Evolutionary conservation across 2,888 invertebrate genomes (phyloP).

Genomic region (Meta bourneti): DNA sequence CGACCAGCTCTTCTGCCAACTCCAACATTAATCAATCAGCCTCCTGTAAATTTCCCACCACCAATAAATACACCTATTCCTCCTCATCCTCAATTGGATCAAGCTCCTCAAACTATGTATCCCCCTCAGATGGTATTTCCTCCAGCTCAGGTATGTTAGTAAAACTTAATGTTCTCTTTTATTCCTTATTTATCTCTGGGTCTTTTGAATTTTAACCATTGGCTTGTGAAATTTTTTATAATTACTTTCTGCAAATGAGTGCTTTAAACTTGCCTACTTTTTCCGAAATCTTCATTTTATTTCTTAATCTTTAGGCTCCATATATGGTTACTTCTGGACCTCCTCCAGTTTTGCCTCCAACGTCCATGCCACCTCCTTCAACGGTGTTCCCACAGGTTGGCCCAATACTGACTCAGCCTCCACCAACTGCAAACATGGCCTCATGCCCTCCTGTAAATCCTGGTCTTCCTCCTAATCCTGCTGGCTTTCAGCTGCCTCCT

Average conservation of each 20-base stretch:
- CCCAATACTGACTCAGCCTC: slow-evolving; percentile 33
- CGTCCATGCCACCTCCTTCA: slow-evolving; percentile 51
- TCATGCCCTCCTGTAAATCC: slow-evolving; percentile 15
- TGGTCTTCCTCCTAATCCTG: slow-evolving; percentile 22
- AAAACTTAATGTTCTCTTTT: too few relatives aligned
- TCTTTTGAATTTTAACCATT: too few relatives aligned
- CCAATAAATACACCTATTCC: slow-evolving; percentile 26
- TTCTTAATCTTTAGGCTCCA: slow-evolving; percentile 37
- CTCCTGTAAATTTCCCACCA: slow-evolving; percentile 59
- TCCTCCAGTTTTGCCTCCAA: slow-evolving; percentile 36
- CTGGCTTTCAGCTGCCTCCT: slow-evolving; percentile 45
- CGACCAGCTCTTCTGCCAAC: slow-evolving; percentile 34
- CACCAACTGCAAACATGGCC: slow-evolving; percentile 25
- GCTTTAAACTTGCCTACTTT: too few relatives aligned
- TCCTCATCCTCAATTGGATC: slow-evolving; percentile 29
- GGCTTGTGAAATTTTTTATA: too few relatives aligned
- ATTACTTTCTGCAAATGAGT: too few relatives aligned
- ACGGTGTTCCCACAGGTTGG: slow-evolving; percentile 26
- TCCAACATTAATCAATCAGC: slow-evolving; percentile 23
- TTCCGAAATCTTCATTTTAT: background rate
- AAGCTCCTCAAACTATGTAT: slow-evolving; percentile 27
- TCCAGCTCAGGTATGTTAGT: slow-evolving; percentile 44
- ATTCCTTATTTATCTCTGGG: too few relatives aligned
- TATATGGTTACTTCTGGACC: slow-evolving; percentile 42
- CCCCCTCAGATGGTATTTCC: slow-evolving; percentile 64